Evolutionary conservation across 2,113 vertebrate species (phyloP).

Genomic region (Perccottus glenii): DNA sequence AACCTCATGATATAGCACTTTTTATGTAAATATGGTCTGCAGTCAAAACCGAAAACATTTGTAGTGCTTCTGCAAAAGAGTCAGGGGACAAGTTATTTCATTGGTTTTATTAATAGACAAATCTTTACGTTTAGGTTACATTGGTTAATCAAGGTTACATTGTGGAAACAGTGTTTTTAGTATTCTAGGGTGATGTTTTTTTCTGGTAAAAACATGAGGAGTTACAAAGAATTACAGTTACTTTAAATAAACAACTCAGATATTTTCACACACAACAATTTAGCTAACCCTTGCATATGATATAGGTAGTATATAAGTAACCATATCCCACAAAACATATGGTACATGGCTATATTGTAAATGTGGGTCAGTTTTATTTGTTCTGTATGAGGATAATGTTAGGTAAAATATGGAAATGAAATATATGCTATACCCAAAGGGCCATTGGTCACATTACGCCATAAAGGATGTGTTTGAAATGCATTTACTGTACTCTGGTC

Average conservation of each 20-base stretch:
- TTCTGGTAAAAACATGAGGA: no score
- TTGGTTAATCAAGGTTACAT: no score
- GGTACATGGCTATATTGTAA: not conserved
- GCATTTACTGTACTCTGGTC: conserved; percentile 16
- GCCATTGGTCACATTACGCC: not conserved
- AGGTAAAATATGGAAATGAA: not conserved
- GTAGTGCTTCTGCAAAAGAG: not conserved
- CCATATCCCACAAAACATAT: not conserved
- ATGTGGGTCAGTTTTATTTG: not conserved
- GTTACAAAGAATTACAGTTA: no score
- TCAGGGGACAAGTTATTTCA: not conserved
- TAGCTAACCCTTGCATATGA: not conserved
- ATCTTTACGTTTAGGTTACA: no score
- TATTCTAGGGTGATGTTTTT: not conserved
- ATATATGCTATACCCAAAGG: not conserved
- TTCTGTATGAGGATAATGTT: not conserved
- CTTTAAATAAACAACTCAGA: no score
- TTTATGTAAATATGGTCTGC: conserved; percentile 6
- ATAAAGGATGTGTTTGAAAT: not conserved
- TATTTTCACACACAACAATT: not conserved
- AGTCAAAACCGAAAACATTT: not conserved
- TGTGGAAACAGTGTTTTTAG: not conserved
- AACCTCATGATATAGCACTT: conserved; percentile 8
- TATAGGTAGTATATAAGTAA: not conserved
- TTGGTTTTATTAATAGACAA: no score